Evolutionary conservation across 2,797 vertebrate genomes (phyloP).

Genomic region (Falco peregrinus): DNA sequence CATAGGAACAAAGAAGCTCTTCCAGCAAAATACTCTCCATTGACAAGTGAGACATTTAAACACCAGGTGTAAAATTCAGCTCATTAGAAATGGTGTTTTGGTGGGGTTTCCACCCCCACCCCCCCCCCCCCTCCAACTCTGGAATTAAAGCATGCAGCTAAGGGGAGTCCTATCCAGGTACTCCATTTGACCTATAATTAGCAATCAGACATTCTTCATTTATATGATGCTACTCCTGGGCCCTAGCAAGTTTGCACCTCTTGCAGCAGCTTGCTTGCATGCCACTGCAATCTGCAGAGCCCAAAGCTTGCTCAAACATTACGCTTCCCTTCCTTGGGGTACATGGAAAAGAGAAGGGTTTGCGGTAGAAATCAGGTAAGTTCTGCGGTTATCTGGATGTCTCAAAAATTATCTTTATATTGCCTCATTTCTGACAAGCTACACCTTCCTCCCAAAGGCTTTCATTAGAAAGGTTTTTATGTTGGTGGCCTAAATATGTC

Average conservation of each 20-base stretch:
- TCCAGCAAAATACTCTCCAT: not conserved
- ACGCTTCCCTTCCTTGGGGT: not conserved
- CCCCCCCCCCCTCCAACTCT: not conserved
- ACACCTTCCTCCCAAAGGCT: not conserved
- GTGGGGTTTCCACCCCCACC: not conserved
- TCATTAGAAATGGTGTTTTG: not conserved
- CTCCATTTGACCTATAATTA: not conserved
- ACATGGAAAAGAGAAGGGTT: not conserved
- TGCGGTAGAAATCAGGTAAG: not conserved
- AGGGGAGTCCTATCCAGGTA: not conserved
- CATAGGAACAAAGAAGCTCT: not conserved
- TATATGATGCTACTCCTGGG: not conserved
- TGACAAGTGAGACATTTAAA: not conserved
- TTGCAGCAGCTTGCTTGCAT: not conserved
- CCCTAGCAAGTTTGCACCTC: not conserved
- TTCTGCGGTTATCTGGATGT: not conserved
- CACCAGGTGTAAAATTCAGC: not conserved
- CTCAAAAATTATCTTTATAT: not conserved
- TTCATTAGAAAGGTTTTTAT: not conserved
- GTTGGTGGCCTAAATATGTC: not conserved
- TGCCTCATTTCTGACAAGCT: not conserved
- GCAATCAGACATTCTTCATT: not conserved
- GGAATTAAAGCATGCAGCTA: not conserved
- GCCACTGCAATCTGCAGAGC: not conserved
- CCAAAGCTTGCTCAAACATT: not conserved